phyloP scores from a whole-genome alignment of 1,140 invertebrate genomes.

The Schmidtea mediterranea region DNA sequence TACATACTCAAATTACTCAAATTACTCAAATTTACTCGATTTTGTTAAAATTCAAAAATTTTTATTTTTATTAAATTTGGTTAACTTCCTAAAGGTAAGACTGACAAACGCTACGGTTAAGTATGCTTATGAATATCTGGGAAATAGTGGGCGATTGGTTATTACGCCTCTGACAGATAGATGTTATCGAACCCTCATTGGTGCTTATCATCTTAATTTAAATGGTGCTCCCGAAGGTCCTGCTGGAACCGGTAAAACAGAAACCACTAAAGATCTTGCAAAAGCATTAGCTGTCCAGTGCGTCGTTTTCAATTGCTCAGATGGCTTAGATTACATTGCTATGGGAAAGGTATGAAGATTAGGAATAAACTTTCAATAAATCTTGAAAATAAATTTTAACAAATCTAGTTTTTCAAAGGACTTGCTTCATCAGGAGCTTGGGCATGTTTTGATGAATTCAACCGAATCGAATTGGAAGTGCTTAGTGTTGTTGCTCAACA shows the following conservation, averaged over 20 bases:
- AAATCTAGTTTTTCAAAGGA: slow-evolving; percentile 27
- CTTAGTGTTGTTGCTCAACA: slow-evolving; percentile 28
- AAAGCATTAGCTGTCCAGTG: slow-evolving; percentile 29
- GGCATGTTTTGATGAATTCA: slow-evolving; percentile 30
- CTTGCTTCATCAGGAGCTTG: slow-evolving; percentile 27
- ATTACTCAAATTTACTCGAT: no score
- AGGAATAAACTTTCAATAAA: not conserved
- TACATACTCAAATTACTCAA: no score
- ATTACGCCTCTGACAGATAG: slow-evolving; percentile 28
- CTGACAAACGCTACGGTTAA: slow-evolving; percentile 26
- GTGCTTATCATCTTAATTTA: slow-evolving; percentile 26
- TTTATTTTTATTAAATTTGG: no score
- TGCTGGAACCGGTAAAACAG: slow-evolving; percentile 28
- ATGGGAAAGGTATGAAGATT: slow-evolving; percentile 25
- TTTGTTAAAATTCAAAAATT: no score
- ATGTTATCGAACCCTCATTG: slow-evolving; percentile 19
- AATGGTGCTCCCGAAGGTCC: slow-evolving; percentile 29
- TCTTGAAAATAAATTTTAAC: not conserved
- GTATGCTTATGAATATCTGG: slow-evolving; percentile 28
- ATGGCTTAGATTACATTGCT: slow-evolving; percentile 28
- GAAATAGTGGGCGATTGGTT: slow-evolving; percentile 23
- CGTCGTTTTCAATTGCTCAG: slow-evolving; percentile 29
- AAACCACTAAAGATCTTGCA: slow-evolving; percentile 28
- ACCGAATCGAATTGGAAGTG: slow-evolving; percentile 28
- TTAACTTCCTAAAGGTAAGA: slow-evolving; percentile 14